These are phyloP conservation scores for Anastrepha ludens DNA, from an alignment of 1,140 invertebrate species.

Conservation along the genomic window DNA sequence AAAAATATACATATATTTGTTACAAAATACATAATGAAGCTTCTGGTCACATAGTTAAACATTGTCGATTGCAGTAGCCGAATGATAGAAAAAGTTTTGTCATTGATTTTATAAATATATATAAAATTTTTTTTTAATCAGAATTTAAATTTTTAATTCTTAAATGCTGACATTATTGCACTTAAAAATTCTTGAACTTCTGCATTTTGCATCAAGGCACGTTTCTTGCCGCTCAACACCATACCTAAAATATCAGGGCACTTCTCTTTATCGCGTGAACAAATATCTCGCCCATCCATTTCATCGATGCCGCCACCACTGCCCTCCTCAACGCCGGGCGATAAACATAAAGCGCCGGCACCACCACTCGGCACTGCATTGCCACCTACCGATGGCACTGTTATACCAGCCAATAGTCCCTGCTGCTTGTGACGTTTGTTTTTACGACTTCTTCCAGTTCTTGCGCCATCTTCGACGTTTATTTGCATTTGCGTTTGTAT, in stretches of 20 bases:
- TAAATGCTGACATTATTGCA: slow-evolving; percentile 55
- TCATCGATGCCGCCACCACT: slow-evolving; percentile 62
- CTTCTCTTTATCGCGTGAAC: slow-evolving; percentile 65
- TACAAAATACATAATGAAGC: too few relatives aligned
- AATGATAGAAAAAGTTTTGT: too few relatives aligned
- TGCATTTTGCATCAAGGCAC: slow-evolving; percentile 66
- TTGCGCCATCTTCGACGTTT: slow-evolving; percentile 60
- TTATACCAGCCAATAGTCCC: not conserved
- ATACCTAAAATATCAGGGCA: slow-evolving; percentile 68
- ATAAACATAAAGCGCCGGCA: slow-evolving; percentile 56
- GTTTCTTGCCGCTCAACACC: slow-evolving; percentile 68
- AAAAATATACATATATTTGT: too few relatives aligned
- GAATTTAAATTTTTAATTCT: slow-evolving; percentile 41
- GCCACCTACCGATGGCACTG: not conserved
- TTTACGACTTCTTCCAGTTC: slow-evolving; percentile 59
- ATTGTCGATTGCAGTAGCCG: too few relatives aligned
- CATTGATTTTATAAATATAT: too few relatives aligned
- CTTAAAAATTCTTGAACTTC: slow-evolving; percentile 65
- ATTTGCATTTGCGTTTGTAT: slow-evolving; percentile 41
- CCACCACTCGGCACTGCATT: not conserved
- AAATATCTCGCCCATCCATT: slow-evolving; percentile 60
- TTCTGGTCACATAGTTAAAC: too few relatives aligned
- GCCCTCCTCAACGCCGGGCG: slow-evolving; percentile 55
- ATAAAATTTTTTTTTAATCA: too few relatives aligned
- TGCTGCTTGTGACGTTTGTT: slow-evolving; percentile 42